These are phyloP conservation scores for Chymomyza amoena DNA, from an alignment of 2,888 invertebrate species.

Conservation along the genomic window DNA sequence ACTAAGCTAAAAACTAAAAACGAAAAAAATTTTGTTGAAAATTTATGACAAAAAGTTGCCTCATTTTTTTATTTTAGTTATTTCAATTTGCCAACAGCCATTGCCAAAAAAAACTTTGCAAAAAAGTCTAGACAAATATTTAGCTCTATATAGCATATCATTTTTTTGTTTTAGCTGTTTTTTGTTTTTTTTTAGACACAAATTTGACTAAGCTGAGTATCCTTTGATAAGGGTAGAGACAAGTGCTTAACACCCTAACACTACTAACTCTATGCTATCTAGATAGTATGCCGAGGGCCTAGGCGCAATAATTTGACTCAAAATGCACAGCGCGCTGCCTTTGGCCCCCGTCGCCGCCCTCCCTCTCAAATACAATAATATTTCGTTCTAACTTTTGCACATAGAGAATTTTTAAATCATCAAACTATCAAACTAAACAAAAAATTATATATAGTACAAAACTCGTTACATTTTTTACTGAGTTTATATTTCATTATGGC, in stretches of 20 bases:
- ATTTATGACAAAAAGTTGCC: background rate
- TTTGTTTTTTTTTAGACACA: constrained; percentile 12
- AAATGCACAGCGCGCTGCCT: constrained; percentile 2
- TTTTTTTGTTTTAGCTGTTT: background rate
- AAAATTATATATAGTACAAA: constrained; percentile 14
- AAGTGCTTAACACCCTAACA: constrained; percentile 6
- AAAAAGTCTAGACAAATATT: background rate
- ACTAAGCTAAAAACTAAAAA: constrained; percentile 16
- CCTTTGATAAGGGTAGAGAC: constrained; percentile 33
- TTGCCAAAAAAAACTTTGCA: background rate
- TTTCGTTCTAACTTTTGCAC: background rate
- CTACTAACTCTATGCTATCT: background rate
- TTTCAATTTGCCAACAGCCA: background rate
- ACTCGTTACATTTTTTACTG: background rate
- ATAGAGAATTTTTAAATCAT: constrained; percentile 21
- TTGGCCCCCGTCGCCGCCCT: background rate
- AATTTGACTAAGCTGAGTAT: constrained; percentile 66
- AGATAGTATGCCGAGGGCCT: background rate
- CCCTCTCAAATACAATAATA: background rate
- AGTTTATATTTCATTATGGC: constrained; percentile 3
- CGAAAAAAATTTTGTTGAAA: constrained; percentile 4
- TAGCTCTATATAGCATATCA: background rate
- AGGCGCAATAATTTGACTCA: background rate
- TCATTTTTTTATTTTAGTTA: background rate
- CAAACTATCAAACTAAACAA: background rate